Evolutionary conservation across 2,888 invertebrate species (phyloP), one percentile per base, ranked within the genome.

Genomic region (Gryllus longicercus): DNA sequence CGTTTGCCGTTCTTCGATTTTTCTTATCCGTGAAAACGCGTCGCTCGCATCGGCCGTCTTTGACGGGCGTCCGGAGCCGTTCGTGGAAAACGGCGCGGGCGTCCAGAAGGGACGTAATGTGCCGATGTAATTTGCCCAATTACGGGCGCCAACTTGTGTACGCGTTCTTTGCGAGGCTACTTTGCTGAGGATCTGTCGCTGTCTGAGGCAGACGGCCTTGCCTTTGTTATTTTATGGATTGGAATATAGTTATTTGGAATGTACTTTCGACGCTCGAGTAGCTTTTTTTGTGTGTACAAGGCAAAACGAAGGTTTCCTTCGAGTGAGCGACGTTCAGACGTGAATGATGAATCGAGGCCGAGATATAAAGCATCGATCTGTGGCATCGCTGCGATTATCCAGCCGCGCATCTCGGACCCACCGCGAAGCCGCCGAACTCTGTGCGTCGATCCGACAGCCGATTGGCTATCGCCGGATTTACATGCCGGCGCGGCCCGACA

Each of bases 11-110:
- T 38, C 21, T 21, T 63, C 63, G 63, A 63, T n/a, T 63, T 63
- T 63, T 63, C 63, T 63, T 63, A 63, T 63, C 63, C 63, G 63
- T 63, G 63, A 63, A 63, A 63, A 63, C 63, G n/a, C 63, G 18
- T 63, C 63, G 63, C 16, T 16, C 16, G 18, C 16, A 63, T 63
- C 63, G 63, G 63, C 8, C 16, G 10, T 63, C 63, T 63, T 63
- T 63, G 63, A 63, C 10, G n/a, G 63, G 16, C 63, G 63, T 18
- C n/a, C n/a, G 63, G 8, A 14, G 63, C n/a, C 12, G 8, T 63
- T 63, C 63, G 14, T 18, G 63, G 63, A 63, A 63, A 63, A 18
- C 38, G 8, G n/a, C n/a, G 63, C n/a, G 16, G 63, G 63, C 63
- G 63, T 63, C 63, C 16, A 18, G 14, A 63, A 63, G 63, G 16